A percentile compares a stretch with the other conserved stretches of the same genome.
phyloP scores from a whole-genome alignment of 2,888 invertebrate species.

The Halictus ligatus region DNA sequence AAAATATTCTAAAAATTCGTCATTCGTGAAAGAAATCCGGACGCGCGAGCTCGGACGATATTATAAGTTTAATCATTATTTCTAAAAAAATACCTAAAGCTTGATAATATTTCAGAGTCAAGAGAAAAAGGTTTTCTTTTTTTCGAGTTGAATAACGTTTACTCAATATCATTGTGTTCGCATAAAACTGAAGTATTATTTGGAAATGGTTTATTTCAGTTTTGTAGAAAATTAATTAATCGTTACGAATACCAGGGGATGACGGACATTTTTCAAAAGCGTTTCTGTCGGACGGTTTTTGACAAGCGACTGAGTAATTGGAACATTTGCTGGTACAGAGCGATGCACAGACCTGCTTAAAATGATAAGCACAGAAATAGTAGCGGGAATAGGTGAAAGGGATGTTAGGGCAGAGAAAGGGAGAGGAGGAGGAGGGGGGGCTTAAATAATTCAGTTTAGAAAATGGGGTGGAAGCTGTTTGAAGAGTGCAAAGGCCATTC shows the following conservation, averaged over 20 bases:
- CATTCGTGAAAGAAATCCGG: background rate
- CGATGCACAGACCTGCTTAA: conserved; percentile 13
- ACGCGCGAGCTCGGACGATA: background rate
- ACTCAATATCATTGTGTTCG: background rate
- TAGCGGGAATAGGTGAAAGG: conserved; percentile 24
- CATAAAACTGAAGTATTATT: background rate
- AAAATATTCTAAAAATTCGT: background rate
- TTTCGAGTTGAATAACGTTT: no score
- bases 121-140: background rate
- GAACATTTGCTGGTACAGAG: background rate
- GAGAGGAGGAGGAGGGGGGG: conserved; percentile 12
- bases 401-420: background rate
- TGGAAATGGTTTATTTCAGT: background rate
- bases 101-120: background rate
- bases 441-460: conserved; percentile 71
- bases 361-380: conserved; percentile 44
- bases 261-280: background rate
- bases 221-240: background rate
- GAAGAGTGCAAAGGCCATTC: conserved; percentile 65
- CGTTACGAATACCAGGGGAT: background rate
- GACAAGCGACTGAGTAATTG: background rate
- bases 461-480: conserved; percentile 69
- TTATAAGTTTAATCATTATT: background rate
- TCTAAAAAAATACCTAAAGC: background rate
- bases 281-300: background rate